Percentiles rank a stretch among this genome's conserved stretches.
phyloP scores from a whole-genome alignment of 2,888 invertebrate species.

The Melanostoma scalare region DNA sequence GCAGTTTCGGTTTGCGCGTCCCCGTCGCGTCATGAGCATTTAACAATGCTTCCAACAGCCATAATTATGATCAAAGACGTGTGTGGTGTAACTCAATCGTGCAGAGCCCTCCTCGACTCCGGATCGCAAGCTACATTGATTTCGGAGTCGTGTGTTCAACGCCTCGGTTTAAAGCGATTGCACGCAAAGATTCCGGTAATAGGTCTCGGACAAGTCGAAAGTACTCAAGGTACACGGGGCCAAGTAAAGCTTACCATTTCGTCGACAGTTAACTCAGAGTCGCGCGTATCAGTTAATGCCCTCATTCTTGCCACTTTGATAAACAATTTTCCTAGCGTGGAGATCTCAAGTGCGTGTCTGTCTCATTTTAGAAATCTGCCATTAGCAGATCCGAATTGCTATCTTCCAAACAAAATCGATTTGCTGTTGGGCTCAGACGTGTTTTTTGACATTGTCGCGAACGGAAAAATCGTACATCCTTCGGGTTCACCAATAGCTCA shows the following conservation, averaged over 20 bases:
- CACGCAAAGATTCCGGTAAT: slow-evolving; percentile 15
- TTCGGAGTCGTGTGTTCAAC: slow-evolving; percentile 27
- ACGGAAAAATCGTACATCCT: slow-evolving; percentile 24
- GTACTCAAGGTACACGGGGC: slow-evolving; percentile 26
- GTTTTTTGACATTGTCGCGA: slow-evolving; percentile 34
- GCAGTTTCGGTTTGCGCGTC: not conserved
- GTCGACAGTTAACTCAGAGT: not conserved
- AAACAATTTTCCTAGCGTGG: slow-evolving; percentile 19
- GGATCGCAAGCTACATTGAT: slow-evolving; percentile 39
- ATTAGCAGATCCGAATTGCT: slow-evolving; percentile 27
- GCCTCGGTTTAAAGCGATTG: slow-evolving; percentile 23
- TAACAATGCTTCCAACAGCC: slow-evolving; percentile 44
- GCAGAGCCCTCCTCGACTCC: slow-evolving; percentile 37
- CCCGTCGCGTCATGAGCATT: slow-evolving; percentile 4
- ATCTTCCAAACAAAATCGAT: slow-evolving; percentile 20
- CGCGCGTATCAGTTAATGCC: slow-evolving; percentile 14
- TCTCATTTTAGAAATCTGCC: slow-evolving; percentile 23
- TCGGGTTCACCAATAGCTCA: slow-evolving; percentile 21
- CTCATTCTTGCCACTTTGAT: slow-evolving; percentile 12
- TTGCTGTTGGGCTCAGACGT: slow-evolving; percentile 30
- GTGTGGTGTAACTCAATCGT: slow-evolving; percentile 13
- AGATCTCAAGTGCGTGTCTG: slow-evolving; percentile 16
- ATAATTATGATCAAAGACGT: slow-evolving; percentile 16
- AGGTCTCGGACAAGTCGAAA: slow-evolving; percentile 16
- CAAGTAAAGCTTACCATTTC: slow-evolving; percentile 12